Percentiles rank a stretch among this genome's conserved stretches.
phyloP scores from a whole-genome alignment of 2,113 vertebrate genomes.

The Tringa solitaria region DNA sequence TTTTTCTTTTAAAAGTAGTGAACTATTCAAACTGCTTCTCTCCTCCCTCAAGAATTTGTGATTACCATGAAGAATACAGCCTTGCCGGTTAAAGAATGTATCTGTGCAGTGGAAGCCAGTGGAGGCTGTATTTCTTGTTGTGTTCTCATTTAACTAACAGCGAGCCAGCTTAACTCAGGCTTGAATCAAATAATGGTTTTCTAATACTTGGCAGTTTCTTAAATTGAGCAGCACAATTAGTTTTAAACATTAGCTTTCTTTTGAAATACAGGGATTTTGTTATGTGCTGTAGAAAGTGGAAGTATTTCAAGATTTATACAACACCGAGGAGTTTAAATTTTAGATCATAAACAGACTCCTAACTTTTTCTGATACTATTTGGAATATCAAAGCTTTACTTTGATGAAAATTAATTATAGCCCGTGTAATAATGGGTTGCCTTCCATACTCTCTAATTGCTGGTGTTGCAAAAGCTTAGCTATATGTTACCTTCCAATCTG shows the following conservation, averaged over 20 bases:
- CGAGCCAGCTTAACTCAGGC: background rate
- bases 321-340: background rate
- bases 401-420: background rate
- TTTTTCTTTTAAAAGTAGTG: background rate
- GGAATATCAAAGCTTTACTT: background rate
- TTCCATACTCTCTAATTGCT: background rate
- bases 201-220: background rate
- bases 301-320: background rate
- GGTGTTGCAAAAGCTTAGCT: background rate
- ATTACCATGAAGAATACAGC: background rate
- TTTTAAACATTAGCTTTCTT: background rate
- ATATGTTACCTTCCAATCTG: background rate
- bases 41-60: background rate
- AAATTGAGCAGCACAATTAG: background rate
- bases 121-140: background rate
- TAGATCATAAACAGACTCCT: background rate
- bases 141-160: background rate
- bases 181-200: background rate
- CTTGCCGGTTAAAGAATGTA: background rate
- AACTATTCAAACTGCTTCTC: background rate
- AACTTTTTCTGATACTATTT: background rate
- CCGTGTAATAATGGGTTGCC: background rate
- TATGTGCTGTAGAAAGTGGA: background rate
- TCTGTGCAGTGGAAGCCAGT: background rate
- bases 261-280: background rate